Evolutionary conservation across 1,140 invertebrate genomes (phyloP), one percentile per base, ranked within the genome.

Genomic region (Brachystomella parvula): DNA sequence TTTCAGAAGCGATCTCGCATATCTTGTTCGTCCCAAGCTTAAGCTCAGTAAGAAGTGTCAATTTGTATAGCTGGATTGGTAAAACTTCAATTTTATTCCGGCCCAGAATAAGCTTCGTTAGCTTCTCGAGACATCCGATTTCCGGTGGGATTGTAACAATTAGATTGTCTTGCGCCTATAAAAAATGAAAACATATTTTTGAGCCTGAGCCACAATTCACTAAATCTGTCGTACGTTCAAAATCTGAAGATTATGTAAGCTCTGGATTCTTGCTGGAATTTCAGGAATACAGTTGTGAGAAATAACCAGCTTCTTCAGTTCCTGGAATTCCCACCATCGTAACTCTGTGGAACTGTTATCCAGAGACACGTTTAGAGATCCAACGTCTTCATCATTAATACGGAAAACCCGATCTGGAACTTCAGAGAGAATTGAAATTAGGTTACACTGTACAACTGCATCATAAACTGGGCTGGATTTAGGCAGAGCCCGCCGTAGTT

Each of bases 261-360:
- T 75, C n/a, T 69, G 69, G 33, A 83, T 77, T 66, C 79, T 78
- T 30, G 76, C 74, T 21, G 81, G 77, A 2, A 83, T 70, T 3
- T 58, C 33, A 15, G 73, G 75, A n/a, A 83, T 72, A 28, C 66
- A 70, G 67, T 83, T 83, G 17, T 79, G 82, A 2, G 81, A 79
- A 19, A 83, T 69, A 33, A 82, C 81, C 2, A 83, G 75, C 64
- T 82, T 81, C 3, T 78, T 78, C 17, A 83, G 71, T 31, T 82
- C 81, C 1, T 78, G 76, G 66, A 82, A 79, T 39, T 83, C 81
- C 82, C 82, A 83, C 82, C 82, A 83, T 47, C 78, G 75, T 24
- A 17, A 24, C 17, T 81, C 80, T 57, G 79, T 78, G 29, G 76
- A 74, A 47, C 71, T 71, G 61, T 77, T 76, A 68, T 82, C 80